Evolutionary conservation across 2,888 invertebrate genomes (phyloP), one percentile per base, ranked within the genome.

Genomic region (Nephrotoma appendiculata): DNA sequence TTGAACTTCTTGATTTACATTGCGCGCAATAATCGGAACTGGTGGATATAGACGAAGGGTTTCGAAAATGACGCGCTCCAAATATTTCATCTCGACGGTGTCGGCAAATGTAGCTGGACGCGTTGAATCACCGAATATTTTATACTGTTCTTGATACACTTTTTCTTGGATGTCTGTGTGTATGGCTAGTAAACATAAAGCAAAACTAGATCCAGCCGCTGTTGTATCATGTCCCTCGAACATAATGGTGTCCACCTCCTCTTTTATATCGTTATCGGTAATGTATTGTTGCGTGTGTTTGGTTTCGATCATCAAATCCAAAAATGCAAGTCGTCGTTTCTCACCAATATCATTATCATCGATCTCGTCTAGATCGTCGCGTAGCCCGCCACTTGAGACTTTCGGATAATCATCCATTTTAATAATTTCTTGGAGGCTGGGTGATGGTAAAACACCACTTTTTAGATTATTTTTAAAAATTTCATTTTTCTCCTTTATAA

Each of bases 211-310:
- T 0, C 96, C 97, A 45, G 98, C 96, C 9, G 96, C 95, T 0
- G 96, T 96, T 6, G 96, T 96, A 89, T 96, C 96, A 90, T 96
- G 96, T 3, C 96, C 96, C 94, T 98, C 96, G 90, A 96, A 96
- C 96, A 97, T 97, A 87, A 97, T 96, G 0, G 96, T 96, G 89
- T 96, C 96, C 0, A 96, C 96, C 92, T 97, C 96, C 90, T 97
- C 96, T 90, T 96, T 96, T 88, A 97, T 96, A 92, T 97, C 96
- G 88, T 94, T 93, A 88, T 96, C 96, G 84, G 93, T 95, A 88
- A 96, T 94, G 86, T 93, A 91, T 85, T 93, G 94, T 11, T 95
- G 95, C 89, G 95, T 96, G 90, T 96, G 95, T 86, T 96, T 95
- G 87, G 96, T 95, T 91, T 97, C 96, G 83, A 98, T 94, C 93